phyloP scores from a whole-genome alignment of 2,113 vertebrate genomes.

The Pelusios castaneus region DNA sequence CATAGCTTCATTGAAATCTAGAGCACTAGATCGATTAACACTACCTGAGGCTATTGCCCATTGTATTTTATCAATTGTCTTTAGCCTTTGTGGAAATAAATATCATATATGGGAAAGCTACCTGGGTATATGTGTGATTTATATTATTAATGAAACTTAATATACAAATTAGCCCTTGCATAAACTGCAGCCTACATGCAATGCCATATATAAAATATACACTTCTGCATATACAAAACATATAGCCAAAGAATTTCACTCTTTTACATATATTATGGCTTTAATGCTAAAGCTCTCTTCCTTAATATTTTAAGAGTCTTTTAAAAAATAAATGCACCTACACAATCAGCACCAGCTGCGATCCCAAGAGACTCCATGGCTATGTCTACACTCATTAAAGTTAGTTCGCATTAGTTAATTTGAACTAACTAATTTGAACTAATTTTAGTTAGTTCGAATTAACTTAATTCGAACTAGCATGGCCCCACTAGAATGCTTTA shows the following conservation, averaged over 20 bases:
- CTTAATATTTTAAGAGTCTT: slow-evolving; percentile 10
- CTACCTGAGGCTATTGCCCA: not conserved
- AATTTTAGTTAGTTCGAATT: too few relatives aligned
- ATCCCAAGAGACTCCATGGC: not conserved
- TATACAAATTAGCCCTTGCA: not conserved
- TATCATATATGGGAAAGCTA: not conserved
- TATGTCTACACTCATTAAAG: too few relatives aligned
- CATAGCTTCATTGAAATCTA: not conserved
- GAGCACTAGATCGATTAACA: not conserved
- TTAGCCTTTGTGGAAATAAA: not conserved
- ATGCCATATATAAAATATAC: not conserved
- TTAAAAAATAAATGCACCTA: not conserved
- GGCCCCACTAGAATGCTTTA: too few relatives aligned
- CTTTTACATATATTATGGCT: not conserved
- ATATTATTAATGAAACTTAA: not conserved
- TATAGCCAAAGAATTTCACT: not conserved
- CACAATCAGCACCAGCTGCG: not conserved
- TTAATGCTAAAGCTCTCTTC: not conserved
- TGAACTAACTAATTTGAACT: too few relatives aligned
- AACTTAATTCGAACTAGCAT: too few relatives aligned
- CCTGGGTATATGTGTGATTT: not conserved
- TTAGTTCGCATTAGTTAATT: too few relatives aligned
- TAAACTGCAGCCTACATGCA: not conserved
- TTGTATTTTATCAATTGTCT: not conserved
- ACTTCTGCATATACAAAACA: not conserved